Percentiles rank a stretch among this genome's conserved stretches.
Evolutionary conservation across 1,140 invertebrate genomes (phyloP).

Genomic region (Cydia pomonella): DNA sequence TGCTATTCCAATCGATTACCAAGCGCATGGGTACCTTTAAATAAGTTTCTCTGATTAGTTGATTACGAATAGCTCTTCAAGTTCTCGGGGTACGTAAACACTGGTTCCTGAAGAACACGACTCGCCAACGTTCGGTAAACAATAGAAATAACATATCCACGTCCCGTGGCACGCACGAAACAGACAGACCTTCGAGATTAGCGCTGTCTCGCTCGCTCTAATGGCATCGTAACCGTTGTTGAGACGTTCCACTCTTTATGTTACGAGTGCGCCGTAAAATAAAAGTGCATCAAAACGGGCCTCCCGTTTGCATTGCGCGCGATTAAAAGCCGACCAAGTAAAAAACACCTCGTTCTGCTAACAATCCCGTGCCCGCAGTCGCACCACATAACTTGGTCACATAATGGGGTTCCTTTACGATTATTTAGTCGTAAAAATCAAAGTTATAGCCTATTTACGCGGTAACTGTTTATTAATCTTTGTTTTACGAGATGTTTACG

Average conservation of each 20-base stretch:
- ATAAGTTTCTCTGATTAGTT: background rate
- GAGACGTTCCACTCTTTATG: slow-evolving; percentile 77
- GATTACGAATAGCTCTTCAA: too few relatives aligned
- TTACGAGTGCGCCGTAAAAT: slow-evolving; percentile 77
- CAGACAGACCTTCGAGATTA: slow-evolving; percentile 25
- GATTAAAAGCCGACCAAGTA: slow-evolving; percentile 65
- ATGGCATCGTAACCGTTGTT: slow-evolving; percentile 68
- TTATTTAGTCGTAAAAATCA: slow-evolving; percentile 81
- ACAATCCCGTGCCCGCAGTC: slow-evolving; percentile 33
- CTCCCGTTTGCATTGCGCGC: slow-evolving; percentile 74
- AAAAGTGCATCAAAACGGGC: slow-evolving; percentile 77
- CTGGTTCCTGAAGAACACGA: too few relatives aligned
- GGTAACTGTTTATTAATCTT: slow-evolving; percentile 79
- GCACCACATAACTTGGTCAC: slow-evolving; percentile 54
- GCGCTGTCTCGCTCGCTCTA: slow-evolving; percentile 50
- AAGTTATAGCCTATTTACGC: slow-evolving; percentile 80
- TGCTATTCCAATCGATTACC: background rate
- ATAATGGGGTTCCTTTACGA: slow-evolving; percentile 75
- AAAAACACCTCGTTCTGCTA: slow-evolving; percentile 35
- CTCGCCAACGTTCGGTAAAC: background rate
- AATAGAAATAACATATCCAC: background rate
- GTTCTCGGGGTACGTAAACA: too few relatives aligned
- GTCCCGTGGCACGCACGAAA: slow-evolving; percentile 34
- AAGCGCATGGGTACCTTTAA: background rate
- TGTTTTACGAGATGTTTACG: slow-evolving; percentile 70